Conservation (phyloP, 2,113 vertebrate species). For the Fulica atra region DNA sequence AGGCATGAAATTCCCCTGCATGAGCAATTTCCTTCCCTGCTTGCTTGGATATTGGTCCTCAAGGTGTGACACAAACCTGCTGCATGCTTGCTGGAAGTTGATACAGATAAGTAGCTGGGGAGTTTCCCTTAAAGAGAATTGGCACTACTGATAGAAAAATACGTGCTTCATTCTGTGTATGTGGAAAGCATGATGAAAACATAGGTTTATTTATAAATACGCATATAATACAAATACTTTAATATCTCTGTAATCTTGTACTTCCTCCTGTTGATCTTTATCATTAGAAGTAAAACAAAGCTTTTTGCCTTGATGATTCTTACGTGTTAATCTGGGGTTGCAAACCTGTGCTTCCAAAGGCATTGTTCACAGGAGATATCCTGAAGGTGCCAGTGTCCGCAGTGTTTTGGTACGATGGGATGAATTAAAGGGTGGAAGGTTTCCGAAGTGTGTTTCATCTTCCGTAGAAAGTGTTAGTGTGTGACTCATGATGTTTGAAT, state of each 20-base stretch:
- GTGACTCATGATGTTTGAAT: neutral
- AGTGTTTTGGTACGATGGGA: neutral
- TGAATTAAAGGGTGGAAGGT: neutral
- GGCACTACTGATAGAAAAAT: neutral
- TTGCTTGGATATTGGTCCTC: neutral
- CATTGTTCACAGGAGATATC: neutral
- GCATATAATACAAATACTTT: neutral
- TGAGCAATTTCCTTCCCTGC: neutral
- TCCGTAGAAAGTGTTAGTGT: neutral
- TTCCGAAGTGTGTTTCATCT: neutral
- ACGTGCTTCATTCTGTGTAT: neutral
- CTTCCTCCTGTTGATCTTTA: constrained; percentile 2
- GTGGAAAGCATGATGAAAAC: neutral
- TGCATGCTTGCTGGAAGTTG: neutral
- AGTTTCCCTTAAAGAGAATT: neutral
- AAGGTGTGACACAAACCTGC: neutral
- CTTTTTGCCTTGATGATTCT: neutral
- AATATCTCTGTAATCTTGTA: neutral
- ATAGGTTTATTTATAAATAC: neutral
- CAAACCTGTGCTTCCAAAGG: neutral
- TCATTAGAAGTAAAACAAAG: neutral
- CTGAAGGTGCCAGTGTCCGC: neutral
- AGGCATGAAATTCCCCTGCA: neutral
- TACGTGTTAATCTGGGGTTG: neutral
- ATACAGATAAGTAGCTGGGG: neutral